Conservation (phyloP, 92 coral and sea anemone species). For the Anthopleura xanthogrammica region DNA sequence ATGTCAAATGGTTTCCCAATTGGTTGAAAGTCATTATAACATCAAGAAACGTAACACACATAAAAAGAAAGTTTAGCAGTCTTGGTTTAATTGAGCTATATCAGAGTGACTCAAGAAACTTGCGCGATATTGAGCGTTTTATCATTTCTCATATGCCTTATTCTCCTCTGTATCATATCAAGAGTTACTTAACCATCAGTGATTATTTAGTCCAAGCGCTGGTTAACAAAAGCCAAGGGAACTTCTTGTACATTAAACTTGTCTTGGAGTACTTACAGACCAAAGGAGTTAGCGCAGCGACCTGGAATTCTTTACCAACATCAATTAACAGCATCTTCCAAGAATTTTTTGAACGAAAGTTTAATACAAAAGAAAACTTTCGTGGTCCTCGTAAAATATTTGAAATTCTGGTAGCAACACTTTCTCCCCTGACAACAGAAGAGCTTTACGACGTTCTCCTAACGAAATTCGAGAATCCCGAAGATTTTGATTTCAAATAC, state of each 20-base stretch:
- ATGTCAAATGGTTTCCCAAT: conserved; percentile 49
- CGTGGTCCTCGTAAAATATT: conserved; percentile 43
- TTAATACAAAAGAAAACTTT: conserved; percentile 38
- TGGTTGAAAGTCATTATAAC: conserved; percentile 80
- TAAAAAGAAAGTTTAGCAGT: conserved; percentile 19
- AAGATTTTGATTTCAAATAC: conserved; percentile 40
- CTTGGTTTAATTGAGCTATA: conserved; percentile 39
- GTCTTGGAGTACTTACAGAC: conserved; percentile 39
- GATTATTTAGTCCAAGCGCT: conserved; percentile 19
- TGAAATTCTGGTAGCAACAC: conserved; percentile 68
- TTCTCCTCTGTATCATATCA: neutral
- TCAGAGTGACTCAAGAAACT: conserved; percentile 51
- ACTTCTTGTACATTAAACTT: conserved; percentile 63
- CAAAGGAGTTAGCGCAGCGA: neutral
- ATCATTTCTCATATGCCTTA: neutral
- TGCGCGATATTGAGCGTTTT: conserved; percentile 58
- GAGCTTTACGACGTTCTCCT: conserved; percentile 43
- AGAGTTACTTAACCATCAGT: neutral
- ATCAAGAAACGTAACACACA: conserved; percentile 55
- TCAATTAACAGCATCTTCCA: conserved; percentile 58
- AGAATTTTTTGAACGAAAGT: conserved; percentile 56
- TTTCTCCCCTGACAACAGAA: conserved; percentile 34
- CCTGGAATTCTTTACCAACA: conserved; percentile 45
- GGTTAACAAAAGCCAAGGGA: conserved; percentile 67
- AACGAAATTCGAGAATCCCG: conserved; percentile 14